Percentiles rank a stretch among this genome's conserved stretches.
These are phyloP conservation scores for Thalpophila matura DNA, from an alignment of 2,888 invertebrate genomes.

Conservation along the genomic window DNA sequence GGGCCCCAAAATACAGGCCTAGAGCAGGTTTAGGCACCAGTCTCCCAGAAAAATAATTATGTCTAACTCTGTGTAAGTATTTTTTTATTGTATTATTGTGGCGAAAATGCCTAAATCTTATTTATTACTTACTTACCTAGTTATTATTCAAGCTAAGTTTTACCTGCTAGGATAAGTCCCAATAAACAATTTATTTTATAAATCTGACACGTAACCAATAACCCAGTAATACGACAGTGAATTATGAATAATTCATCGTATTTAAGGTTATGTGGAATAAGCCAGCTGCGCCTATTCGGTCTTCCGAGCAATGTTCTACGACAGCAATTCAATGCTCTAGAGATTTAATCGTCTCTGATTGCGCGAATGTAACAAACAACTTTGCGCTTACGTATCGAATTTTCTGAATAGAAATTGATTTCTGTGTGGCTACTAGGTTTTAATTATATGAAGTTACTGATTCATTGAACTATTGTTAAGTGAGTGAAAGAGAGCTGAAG, in stretches of 20 bases:
- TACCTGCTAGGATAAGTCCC: neutral
- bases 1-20: too few species aligned
- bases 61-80: too few species aligned
- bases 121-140: too few species aligned
- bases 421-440: slow-evolving; percentile 7
- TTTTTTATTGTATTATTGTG: too few species aligned
- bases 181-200: slow-evolving; percentile 10
- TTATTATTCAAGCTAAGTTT: neutral
- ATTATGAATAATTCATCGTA: slow-evolving; percentile 28
- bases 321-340: slow-evolving; percentile 58
- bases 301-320: slow-evolving; percentile 55
- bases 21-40: too few species aligned
- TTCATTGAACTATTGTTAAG: neutral
- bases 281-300: slow-evolving; percentile 59
- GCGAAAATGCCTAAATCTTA: too few species aligned
- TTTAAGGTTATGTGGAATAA: slow-evolving; percentile 9
- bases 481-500: neutral
- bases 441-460: slow-evolving; percentile 10
- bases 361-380: slow-evolving; percentile 55
- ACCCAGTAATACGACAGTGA: slow-evolving; percentile 2
- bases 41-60: too few species aligned
- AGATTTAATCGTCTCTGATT: slow-evolving; percentile 64
- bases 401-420: slow-evolving; percentile 41
- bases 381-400: slow-evolving; percentile 55
- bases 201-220: slow-evolving; percentile 4